These are phyloP conservation scores for Drosophila neotestacea DNA, from an alignment of 2,888 invertebrate species.

Conservation along the genomic window DNA sequence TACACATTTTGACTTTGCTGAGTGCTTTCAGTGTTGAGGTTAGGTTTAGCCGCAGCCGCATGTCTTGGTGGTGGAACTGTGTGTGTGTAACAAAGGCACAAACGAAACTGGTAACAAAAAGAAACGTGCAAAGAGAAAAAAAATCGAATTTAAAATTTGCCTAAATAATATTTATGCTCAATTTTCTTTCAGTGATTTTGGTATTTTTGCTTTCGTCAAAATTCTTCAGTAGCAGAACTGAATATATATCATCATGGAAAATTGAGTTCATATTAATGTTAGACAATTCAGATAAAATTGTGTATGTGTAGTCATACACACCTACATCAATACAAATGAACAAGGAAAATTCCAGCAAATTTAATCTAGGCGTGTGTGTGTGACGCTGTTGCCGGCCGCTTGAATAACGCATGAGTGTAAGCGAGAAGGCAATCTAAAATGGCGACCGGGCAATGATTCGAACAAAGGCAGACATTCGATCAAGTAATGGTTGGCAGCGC, in stretches of 20 bases:
- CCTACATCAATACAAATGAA: slow-evolving; percentile 28
- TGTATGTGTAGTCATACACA: slow-evolving; percentile 27
- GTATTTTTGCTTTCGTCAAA: slow-evolving; percentile 84
- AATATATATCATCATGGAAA: slow-evolving; percentile 81
- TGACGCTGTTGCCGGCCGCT: slow-evolving; percentile 77
- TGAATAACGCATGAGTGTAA: slow-evolving; percentile 31
- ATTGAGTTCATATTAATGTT: slow-evolving; percentile 50
- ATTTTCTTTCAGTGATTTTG: slow-evolving; percentile 81
- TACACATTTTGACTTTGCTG: slow-evolving; percentile 18
- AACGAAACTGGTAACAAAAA: slow-evolving; percentile 50
- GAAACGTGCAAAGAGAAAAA: slow-evolving; percentile 63
- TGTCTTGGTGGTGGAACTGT: slow-evolving; percentile 51
- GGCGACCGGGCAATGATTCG: slow-evolving; percentile 50
- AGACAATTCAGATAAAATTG: slow-evolving; percentile 26
- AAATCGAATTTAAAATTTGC: slow-evolving; percentile 16
- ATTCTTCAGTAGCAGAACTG: slow-evolving; percentile 86
- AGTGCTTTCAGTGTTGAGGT: slow-evolving; percentile 56
- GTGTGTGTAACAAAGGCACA: slow-evolving; percentile 46
- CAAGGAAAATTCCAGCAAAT: slow-evolving; percentile 75
- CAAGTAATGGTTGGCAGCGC: slow-evolving; percentile 47
- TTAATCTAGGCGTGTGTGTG: slow-evolving; percentile 52
- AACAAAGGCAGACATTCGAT: slow-evolving; percentile 59
- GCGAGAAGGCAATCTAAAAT: slow-evolving; percentile 62
- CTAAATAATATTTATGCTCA: slow-evolving; percentile 29
- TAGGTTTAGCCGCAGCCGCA: slow-evolving; percentile 65